These are phyloP conservation scores for Tuberolachnus salignus DNA, from an alignment of 2,888 invertebrate species.

Conservation along the genomic window DNA sequence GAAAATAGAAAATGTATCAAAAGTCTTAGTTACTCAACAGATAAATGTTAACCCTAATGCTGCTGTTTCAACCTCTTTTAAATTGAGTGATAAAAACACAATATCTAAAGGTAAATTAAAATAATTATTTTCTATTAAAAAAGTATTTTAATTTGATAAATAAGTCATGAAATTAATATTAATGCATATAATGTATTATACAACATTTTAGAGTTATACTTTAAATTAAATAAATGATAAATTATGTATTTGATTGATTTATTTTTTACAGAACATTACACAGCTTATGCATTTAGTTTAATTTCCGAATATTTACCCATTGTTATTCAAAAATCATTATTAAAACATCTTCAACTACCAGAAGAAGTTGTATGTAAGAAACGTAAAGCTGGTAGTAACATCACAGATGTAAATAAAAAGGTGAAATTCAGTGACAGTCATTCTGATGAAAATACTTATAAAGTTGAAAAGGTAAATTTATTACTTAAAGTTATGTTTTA, in stretches of 20 bases:
- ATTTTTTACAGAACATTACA: constrained; percentile 67
- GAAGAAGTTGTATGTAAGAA: constrained; percentile 66
- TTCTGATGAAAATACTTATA: constrained; percentile 58
- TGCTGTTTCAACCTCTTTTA: constrained; percentile 77
- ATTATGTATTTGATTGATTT: background rate
- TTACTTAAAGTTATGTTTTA: background rate
- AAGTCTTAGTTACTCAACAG: constrained; percentile 71
- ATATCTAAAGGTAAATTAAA: constrained; percentile 31
- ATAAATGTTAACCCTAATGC: constrained; percentile 75
- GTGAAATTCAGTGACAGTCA: constrained; percentile 44
- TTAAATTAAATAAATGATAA: no score
- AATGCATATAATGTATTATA: no score
- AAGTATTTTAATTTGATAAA: background rate
- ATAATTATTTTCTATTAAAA: background rate
- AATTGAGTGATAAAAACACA: constrained; percentile 63
- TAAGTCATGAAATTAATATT: no score
- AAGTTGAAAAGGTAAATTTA: constrained; percentile 63
- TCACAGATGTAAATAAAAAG: constrained; percentile 62
- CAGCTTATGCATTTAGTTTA: constrained; percentile 79
- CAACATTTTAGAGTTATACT: no score
- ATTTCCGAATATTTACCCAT: constrained; percentile 79
- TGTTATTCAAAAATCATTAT: constrained; percentile 71
- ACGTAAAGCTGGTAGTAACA: constrained; percentile 62
- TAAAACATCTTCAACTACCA: constrained; percentile 71
- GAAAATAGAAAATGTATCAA: constrained; percentile 73